phyloP scores from a whole-genome alignment of 2,113 vertebrate species.

The Upupa epops region DNA sequence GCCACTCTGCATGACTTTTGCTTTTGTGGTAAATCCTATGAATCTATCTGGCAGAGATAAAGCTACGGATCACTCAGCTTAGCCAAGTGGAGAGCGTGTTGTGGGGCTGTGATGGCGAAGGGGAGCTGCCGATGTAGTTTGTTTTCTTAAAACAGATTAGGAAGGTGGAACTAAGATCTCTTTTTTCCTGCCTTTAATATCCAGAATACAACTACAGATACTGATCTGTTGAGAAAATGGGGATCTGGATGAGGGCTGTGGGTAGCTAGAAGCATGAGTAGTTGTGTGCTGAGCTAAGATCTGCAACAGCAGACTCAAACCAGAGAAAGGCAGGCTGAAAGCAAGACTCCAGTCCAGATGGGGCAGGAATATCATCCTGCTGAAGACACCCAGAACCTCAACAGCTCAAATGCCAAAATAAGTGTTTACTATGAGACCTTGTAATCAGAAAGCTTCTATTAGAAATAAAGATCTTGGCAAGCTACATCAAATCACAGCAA shows the following conservation, averaged over 20 bases:
- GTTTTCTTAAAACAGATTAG: neutral
- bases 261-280: accelerated
- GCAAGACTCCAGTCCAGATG: neutral
- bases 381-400: neutral
- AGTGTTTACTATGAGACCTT: neutral
- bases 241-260: neutral
- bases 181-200: neutral
- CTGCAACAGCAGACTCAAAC: neutral
- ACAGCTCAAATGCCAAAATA: neutral
- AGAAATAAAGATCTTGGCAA: neutral
- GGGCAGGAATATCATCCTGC: neutral
- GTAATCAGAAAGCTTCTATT: neutral
- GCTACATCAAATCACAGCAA: neutral
- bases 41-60: neutral
- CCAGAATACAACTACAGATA: neutral
- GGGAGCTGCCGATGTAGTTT: neutral
- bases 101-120: neutral
- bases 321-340: neutral
- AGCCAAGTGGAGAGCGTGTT: neutral
- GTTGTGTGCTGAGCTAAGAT: neutral
- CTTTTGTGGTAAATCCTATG: neutral
- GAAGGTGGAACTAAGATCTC: neutral
- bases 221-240: neutral
- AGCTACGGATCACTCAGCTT: neutral
- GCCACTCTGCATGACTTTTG: neutral